These are phyloP conservation scores for Corydoras maculifer DNA, from an alignment of 2,113 vertebrate species.

Conservation along the genomic window DNA sequence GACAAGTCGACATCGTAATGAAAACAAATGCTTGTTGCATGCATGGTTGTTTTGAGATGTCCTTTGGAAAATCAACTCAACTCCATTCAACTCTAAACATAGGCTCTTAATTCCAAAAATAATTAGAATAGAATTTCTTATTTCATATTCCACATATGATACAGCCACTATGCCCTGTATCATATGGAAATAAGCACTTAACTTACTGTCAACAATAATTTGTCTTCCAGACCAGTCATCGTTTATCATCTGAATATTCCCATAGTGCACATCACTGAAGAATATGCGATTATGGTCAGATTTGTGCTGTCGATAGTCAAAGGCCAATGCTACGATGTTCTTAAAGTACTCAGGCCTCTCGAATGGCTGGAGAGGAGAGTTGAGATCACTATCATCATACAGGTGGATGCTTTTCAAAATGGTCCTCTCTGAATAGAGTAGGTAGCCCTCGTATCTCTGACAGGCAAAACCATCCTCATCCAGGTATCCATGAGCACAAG, in stretches of 20 bases:
- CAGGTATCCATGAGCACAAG: constrained; percentile 91
- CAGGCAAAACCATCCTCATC: constrained; percentile 82
- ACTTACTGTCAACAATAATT: constrained; percentile 91
- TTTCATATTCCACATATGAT: background rate
- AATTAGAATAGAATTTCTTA: constrained; percentile 19
- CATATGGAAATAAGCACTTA: background rate
- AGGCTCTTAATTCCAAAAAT: background rate
- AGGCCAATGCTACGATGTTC: constrained; percentile 88
- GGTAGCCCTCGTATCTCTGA: constrained; percentile 86
- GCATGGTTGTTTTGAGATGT: background rate
- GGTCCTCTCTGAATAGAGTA: constrained; percentile 92
- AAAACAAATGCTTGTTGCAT: constrained; percentile 12
- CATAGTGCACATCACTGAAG: constrained; percentile 92
- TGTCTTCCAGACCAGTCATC: constrained; percentile 88
- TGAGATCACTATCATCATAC: constrained; percentile 90
- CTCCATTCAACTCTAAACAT: background rate
- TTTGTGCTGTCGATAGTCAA: constrained; percentile 81
- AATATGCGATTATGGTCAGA: constrained; percentile 87
- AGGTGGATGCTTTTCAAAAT: constrained; percentile 95
- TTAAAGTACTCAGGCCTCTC: constrained; percentile 90
- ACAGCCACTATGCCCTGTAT: background rate
- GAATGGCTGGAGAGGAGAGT: constrained; percentile 86
- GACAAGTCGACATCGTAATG: constrained; percentile 28
- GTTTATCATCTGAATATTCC: constrained; percentile 93
- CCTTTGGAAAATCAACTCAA: background rate